phyloP scores from a whole-genome alignment of 2,797 vertebrate species.

The Basileuterus tristriatus region DNA sequence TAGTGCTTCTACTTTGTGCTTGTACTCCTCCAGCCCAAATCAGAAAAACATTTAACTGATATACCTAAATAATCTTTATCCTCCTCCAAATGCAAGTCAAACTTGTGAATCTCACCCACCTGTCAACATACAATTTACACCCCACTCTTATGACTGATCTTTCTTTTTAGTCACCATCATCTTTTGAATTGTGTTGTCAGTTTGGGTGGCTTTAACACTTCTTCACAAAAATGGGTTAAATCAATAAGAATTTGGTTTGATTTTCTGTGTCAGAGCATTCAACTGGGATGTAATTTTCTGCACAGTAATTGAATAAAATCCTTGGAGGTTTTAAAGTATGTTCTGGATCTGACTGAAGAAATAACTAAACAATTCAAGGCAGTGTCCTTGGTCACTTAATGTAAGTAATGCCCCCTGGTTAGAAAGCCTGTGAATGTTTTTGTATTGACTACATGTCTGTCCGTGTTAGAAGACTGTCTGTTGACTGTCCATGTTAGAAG shows the following conservation, averaged over 20 bases:
- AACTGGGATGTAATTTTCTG: neutral
- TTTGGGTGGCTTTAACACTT: neutral
- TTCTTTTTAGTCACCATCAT: neutral
- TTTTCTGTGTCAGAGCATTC: neutral
- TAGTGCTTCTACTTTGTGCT: neutral
- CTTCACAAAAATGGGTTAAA: neutral
- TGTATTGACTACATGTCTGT: rapidly evolving
- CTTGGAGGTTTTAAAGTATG: neutral
- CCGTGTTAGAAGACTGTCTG: neutral
- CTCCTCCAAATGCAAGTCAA: neutral
- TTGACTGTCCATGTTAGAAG: neutral
- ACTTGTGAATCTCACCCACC: slow-evolving; percentile 23
- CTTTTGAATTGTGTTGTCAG: neutral
- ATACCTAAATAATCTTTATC: neutral
- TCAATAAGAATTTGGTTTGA: neutral
- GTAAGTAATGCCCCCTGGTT: neutral
- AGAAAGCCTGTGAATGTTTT: neutral
- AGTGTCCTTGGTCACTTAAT: neutral
- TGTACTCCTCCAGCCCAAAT: neutral
- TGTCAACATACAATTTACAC: neutral
- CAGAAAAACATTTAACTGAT: neutral
- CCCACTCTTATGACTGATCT: neutral
- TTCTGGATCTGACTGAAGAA: neutral
- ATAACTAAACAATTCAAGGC: neutral
- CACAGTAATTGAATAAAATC: neutral